Base-by-base conservation (phyloP, 2,888 invertebrate species). In the Troglohyphantes excavatus region DNA sequence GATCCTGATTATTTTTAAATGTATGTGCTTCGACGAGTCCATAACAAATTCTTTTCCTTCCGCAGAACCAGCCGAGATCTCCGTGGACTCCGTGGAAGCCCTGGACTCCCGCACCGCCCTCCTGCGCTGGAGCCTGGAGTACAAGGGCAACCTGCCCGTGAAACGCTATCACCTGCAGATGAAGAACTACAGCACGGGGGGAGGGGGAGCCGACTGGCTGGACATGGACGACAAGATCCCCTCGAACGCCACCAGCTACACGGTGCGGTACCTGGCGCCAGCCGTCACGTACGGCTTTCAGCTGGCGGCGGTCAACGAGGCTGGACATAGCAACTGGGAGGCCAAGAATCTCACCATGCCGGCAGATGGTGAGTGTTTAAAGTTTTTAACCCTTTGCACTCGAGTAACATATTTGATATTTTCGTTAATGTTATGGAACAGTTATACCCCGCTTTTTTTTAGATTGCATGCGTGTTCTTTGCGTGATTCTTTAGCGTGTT, bases 341-440 rank as follows among this genome's bases (percentile, higher is more conserved):
- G 79, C 83, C 6, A 91, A 90, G 78, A 92, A 92, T 33, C 90
- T 91, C 67, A 92, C 92, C 59, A 92, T 92, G 91, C 92, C 92
- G 6, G 88, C 92, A 7, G 92, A 92, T 67, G 91, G 92, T 79
- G 65, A 91, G 70, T 91, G n/a, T n/a, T 39, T 7, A 3, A 39
- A 7, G 0, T 39, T 39, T n/a, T n/a, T n/a, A n/a, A n/a, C n/a
- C n/a, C n/a, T n/a, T n/a, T n/a, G n/a, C n/a, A n/a, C n/a, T n/a
- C n/a, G n/a, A n/a, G n/a, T n/a, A n/a, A n/a, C n/a, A n/a, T n/a
- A n/a, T n/a, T n/a, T n/a, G n/a, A n/a, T n/a, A n/a, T n/a, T n/a
- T n/a, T n/a, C n/a, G n/a, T n/a, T n/a, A n/a, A n/a, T n/a, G n/a
- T n/a, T n/a, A n/a, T n/a, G n/a, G n/a, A n/a, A n/a, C n/a, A n/a